Conservation (phyloP, 2,888 invertebrate species). For the Sericinus montela region DNA sequence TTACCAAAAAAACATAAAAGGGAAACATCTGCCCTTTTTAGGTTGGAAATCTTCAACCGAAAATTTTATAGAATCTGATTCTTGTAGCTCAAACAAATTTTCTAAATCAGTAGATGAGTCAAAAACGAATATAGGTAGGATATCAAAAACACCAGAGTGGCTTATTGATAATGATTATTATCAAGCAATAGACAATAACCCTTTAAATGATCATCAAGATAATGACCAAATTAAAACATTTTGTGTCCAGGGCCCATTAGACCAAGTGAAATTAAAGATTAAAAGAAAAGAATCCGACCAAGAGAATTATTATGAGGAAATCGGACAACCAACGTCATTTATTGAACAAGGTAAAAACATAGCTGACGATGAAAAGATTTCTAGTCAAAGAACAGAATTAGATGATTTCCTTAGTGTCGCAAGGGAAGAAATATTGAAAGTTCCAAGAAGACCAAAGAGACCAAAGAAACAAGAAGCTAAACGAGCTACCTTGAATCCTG, state of each 20-base stretch:
- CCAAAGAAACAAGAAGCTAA: slow-evolving; percentile 43
- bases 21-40: slow-evolving; percentile 47
- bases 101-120: slow-evolving; percentile 28
- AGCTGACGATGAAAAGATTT: slow-evolving; percentile 67
- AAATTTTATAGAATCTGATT: slow-evolving; percentile 35
- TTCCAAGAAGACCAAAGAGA: slow-evolving; percentile 60
- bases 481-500: slow-evolving; percentile 7
- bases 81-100: slow-evolving; percentile 31
- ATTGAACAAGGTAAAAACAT: slow-evolving; percentile 44
- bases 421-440: slow-evolving; percentile 62
- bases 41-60: slow-evolving; percentile 49
- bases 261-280: slow-evolving; percentile 14
- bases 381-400: slow-evolving; percentile 35
- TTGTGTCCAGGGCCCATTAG: background rate
- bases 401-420: slow-evolving; percentile 49
- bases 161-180: slow-evolving; percentile 63
- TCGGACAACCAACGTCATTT: slow-evolving; percentile 42
- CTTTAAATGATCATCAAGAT: slow-evolving; percentile 54
- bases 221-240: slow-evolving; percentile 24
- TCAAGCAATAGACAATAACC: slow-evolving; percentile 59
- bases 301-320: slow-evolving; percentile 71
- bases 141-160: slow-evolving; percentile 56
- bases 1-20: slow-evolving; percentile 55
- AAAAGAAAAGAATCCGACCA: slow-evolving; percentile 42
- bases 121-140: slow-evolving; percentile 39